Evolutionary conservation across 2,888 invertebrate genomes (phyloP).

Genomic region (Xestia sexstrigata): DNA sequence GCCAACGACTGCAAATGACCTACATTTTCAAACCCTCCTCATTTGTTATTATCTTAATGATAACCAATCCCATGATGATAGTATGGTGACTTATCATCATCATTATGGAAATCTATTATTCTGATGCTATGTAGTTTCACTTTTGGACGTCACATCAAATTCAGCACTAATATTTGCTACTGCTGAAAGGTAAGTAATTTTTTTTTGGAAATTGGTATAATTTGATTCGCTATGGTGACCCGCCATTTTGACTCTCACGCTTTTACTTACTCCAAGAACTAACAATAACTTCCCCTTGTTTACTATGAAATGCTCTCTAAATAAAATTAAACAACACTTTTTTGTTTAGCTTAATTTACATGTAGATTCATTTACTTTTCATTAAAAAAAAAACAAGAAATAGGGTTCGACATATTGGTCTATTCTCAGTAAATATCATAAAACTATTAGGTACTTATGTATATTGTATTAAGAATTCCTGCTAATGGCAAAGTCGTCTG

Average conservation of each 20-base stretch:
- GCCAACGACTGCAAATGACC: not conserved
- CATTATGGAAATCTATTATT: not conserved
- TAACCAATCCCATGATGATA: not conserved
- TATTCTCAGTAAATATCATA: conserved; percentile 37
- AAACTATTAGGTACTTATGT: conserved; percentile 13
- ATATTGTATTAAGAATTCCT: conserved; percentile 45
- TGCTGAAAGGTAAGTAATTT: not conserved
- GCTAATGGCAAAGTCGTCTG: conserved; percentile 58
- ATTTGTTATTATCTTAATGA: not conserved
- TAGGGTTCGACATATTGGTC: not conserved
- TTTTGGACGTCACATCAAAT: not conserved
- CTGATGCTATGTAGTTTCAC: not conserved
- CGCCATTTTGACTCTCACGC: not conserved
- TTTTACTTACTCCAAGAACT: not conserved
- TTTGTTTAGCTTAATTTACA: not conserved
- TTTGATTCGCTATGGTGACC: too few species aligned
- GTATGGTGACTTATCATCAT: not conserved
- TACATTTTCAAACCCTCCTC: not conserved
- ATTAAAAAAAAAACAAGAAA: not conserved
- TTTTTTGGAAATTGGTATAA: too few species aligned
- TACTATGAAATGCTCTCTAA: not conserved
- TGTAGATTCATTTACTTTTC: not conserved
- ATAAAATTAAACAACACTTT: not conserved
- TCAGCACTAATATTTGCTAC: not conserved
- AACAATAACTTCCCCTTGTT: not conserved